Percentiles rank a stretch among this genome's conserved stretches.
These are phyloP conservation scores for Mormyrus iriodes DNA, from an alignment of 2,113 vertebrate species.

Conservation along the genomic window DNA sequence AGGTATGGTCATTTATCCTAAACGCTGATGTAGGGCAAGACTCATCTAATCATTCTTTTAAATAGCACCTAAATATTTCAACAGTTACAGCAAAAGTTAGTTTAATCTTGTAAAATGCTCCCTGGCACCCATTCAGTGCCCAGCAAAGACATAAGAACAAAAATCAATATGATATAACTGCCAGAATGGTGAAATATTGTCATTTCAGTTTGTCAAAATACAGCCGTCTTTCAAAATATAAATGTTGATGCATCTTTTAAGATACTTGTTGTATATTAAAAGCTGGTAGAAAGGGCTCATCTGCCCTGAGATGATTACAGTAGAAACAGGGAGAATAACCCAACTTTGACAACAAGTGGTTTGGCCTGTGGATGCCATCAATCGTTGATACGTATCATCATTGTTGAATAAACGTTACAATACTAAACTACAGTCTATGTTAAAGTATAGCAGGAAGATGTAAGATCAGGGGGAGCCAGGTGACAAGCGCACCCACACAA, in stretches of 20 bases:
- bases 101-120: conserved; percentile 25
- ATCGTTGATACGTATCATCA: not conserved
- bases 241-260: not conserved
- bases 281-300: not conserved
- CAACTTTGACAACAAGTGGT: not conserved
- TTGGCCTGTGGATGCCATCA: not conserved
- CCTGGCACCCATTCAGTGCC: not conserved
- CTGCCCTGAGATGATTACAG: not conserved
- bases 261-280: not conserved
- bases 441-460: not conserved
- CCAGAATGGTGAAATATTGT: not conserved
- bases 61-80: not conserved
- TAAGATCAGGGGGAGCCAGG: not conserved
- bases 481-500: not conserved
- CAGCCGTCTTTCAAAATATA: not conserved
- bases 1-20: not conserved
- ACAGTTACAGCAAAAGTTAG: conserved; percentile 18
- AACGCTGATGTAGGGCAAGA: not conserved
- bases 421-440: not conserved
- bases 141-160: not conserved
- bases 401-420: not conserved
- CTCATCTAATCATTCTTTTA: not conserved
- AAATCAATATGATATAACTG: not conserved
- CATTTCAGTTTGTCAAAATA: not conserved
- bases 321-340: not conserved